Evolutionary conservation across 35 echinoderm and acorn worm species (phyloP).

Genomic region (Amphiura filiformis): DNA sequence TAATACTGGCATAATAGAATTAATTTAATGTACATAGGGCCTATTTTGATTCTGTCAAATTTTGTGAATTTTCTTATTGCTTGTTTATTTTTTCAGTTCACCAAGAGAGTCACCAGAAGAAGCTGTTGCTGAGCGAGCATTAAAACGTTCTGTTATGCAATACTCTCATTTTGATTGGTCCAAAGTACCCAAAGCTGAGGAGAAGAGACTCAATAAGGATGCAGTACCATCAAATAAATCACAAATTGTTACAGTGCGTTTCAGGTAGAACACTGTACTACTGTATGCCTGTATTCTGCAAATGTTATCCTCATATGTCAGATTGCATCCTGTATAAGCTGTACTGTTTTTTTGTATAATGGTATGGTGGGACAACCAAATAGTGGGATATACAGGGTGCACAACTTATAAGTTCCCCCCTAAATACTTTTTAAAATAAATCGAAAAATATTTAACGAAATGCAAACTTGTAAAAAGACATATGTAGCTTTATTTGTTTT

Average conservation of each 20-base stretch:
- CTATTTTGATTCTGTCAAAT: not conserved
- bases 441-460: too few species aligned
- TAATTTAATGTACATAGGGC: not conserved
- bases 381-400: too few species aligned
- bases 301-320: too few species aligned
- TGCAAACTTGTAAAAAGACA: too few species aligned
- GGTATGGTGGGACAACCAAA: too few species aligned
- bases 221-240: slow-evolving; percentile 8
- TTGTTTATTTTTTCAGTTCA: not conserved
- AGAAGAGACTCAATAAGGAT: slow-evolving; percentile 47
- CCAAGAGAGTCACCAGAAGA: slow-evolving; percentile 10
- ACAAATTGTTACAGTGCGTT: slow-evolving; percentile 86
- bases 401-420: too few species aligned
- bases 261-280: slow-evolving; percentile 66
- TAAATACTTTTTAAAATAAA: too few species aligned
- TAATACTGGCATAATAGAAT: too few species aligned
- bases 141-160: slow-evolving; percentile 81
- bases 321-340: too few species aligned
- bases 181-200: slow-evolving; percentile 70
- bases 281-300: too few species aligned
- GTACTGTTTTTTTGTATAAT: too few species aligned
- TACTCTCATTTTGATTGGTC: slow-evolving; percentile 97
- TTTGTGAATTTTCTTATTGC: not conserved
- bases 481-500: too few species aligned
- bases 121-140: slow-evolving; percentile 25